Base-by-base conservation (phyloP, 2,113 vertebrate species). In the Varanus komodoensis region DNA sequence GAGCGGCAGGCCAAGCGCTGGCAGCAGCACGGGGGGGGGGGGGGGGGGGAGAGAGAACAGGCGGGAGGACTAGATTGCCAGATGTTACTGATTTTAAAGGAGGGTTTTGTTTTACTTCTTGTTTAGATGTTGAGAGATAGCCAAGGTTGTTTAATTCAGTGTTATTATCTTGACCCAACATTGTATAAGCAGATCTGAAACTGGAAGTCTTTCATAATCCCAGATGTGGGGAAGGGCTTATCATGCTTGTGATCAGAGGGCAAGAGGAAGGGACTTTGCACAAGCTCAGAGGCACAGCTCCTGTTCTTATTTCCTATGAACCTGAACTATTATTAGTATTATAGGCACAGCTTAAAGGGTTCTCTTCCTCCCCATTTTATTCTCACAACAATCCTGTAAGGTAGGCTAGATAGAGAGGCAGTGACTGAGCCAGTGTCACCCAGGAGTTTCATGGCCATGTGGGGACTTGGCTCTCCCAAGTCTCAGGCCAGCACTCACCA, bases 21-120 rank as follows among this genome's bases (percentile, higher is more conserved):
- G 34, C 75, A 89, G 15, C 21, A 23, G n/a, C 78, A 52, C 44
- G 23, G 23, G 32, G 32, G 54, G n/a, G 52, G 44, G n/a, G 54
- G 71, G 71, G 57, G 54, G 21, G 64, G 74, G 32, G 3, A 44
- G n/a, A n/a, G n/a, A n/a, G n/a, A 44, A 44, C 38, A 25, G 54
- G 71, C 54, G 57, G 54, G 21, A 50, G 74, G 32, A 52, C 34
- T 19, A 15, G 38, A 6, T 68, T n/a, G 8, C 83, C 89, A 90
- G 89, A 90, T 90, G 89, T 90, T 90, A 50, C 64, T 80, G 54
- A 79, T 90, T 90, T 90, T 32, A 90, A 44, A 77, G 25, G 57
- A 38, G 6, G 86, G 83, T 79, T 80, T 84, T 74, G 34, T 74
- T 71, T 89, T 83, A 82, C 69, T 7, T 64, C 50, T 85, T 90